Conservation (phyloP, 2,113 vertebrate species). For the Pithys albifrons region DNA sequence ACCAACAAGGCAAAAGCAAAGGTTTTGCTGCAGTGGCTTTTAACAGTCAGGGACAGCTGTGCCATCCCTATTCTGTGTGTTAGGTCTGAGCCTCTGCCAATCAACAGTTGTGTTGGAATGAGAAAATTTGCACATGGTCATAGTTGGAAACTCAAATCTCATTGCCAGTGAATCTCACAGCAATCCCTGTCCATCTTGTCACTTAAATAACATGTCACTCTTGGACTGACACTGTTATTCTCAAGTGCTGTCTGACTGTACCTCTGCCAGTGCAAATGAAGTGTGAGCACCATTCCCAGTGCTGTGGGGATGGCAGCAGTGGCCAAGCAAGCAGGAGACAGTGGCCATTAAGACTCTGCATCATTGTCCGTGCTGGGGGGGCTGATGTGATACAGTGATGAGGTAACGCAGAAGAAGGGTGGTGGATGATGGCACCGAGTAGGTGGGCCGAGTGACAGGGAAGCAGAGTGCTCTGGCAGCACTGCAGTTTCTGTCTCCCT, state of each 20-base stretch:
- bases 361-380: fast-evolving
- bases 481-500: background rate
- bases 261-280: background rate
- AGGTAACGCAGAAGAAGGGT: fast-evolving
- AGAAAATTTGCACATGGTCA: background rate
- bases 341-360: fast-evolving
- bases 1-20: background rate
- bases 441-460: fast-evolving
- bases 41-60: background rate
- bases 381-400: fast-evolving
- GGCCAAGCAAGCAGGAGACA: fast-evolving
- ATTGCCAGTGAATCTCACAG: background rate
- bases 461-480: background rate
- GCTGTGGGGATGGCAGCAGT: background rate
- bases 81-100: background rate
- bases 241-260: background rate
- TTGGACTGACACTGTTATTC: background rate
- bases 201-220: background rate
- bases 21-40: background rate
- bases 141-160: background rate
- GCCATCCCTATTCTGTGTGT: background rate
- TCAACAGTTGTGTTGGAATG: background rate
- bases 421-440: fast-evolving
- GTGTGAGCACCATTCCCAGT: background rate
- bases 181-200: background rate